Evolutionary conservation across 1,140 invertebrate genomes (phyloP).

Genomic region (Drosophila novamexicana): DNA sequence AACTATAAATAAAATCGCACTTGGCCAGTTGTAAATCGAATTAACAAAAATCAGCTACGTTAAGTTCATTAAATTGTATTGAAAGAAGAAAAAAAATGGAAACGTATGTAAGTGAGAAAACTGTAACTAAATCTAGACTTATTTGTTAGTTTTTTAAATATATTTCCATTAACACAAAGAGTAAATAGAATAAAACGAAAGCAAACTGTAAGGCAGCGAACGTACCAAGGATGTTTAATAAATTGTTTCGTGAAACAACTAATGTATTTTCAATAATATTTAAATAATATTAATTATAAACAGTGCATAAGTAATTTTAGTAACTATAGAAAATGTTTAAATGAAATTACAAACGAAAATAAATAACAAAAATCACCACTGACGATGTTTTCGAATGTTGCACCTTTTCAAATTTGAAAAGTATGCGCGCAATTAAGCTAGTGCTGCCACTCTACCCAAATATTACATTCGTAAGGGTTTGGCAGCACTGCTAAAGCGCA

Average conservation of each 20-base stretch:
- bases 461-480: neutral
- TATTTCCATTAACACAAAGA: conserved; percentile 67
- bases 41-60: conserved; percentile 53
- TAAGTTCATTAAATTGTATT: conserved; percentile 62
- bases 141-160: conserved; percentile 78
- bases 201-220: conserved; percentile 61
- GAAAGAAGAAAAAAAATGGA: conserved; percentile 43
- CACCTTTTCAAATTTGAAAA: neutral
- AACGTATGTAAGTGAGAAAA: conserved; percentile 65
- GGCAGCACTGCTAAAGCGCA: conserved; percentile 10
- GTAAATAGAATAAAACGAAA: conserved; percentile 43
- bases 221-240: conserved; percentile 81
- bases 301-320: conserved; percentile 84
- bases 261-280: conserved; percentile 83
- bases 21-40: conserved; percentile 74
- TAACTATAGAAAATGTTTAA: conserved; percentile 84
- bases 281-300: conserved; percentile 82
- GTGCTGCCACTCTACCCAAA: neutral
- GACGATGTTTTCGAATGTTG: neutral
- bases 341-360: conserved; percentile 83
- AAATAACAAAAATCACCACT: conserved; percentile 65
- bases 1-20: conserved; percentile 54
- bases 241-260: conserved; percentile 81
- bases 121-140: conserved; percentile 81
- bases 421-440: neutral